phyloP scores from a whole-genome alignment of 2,888 invertebrate species.

The Xanthostigma xanthostigma region DNA sequence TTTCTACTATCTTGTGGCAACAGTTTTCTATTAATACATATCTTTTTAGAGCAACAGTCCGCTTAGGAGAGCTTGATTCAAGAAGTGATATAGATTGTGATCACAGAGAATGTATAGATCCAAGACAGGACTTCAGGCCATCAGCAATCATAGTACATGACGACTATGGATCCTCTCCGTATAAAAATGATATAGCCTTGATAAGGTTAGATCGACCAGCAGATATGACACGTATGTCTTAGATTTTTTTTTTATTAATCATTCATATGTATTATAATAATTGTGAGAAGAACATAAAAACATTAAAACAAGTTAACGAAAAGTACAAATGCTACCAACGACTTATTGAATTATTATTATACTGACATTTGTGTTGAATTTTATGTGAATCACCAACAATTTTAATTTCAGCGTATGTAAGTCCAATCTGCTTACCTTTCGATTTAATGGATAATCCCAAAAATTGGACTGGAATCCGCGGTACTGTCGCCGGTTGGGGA shows the following conservation, averaged over 20 bases:
- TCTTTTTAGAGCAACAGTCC: slow-evolving; percentile 16
- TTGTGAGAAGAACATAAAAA: too few species aligned
- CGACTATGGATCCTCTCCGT: slow-evolving; percentile 18
- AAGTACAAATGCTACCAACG: too few species aligned
- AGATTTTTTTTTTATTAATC: background rate
- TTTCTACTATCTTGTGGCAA: too few species aligned
- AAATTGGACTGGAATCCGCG: too few species aligned
- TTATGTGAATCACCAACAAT: background rate
- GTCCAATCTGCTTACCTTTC: background rate
- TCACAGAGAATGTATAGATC: slow-evolving; percentile 22
- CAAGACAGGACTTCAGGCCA: slow-evolving; percentile 25
- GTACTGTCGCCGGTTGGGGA: slow-evolving; percentile 22
- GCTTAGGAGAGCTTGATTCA: slow-evolving; percentile 20
- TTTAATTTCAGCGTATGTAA: background rate
- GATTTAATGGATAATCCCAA: background rate
- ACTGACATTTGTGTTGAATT: too few species aligned
- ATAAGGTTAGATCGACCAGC: slow-evolving; percentile 21
- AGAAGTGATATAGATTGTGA: slow-evolving; percentile 19
- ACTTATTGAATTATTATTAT: too few species aligned
- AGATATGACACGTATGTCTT: slow-evolving; percentile 20
- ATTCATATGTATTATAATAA: background rate
- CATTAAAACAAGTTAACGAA: too few species aligned
- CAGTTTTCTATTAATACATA: background rate
- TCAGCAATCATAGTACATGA: slow-evolving; percentile 20
- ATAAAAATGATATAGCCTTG: slow-evolving; percentile 27